Percentiles rank a stretch among this genome's conserved stretches.
phyloP scores from a whole-genome alignment of 2,888 invertebrate genomes.

The Adelphocoris suturalis region DNA sequence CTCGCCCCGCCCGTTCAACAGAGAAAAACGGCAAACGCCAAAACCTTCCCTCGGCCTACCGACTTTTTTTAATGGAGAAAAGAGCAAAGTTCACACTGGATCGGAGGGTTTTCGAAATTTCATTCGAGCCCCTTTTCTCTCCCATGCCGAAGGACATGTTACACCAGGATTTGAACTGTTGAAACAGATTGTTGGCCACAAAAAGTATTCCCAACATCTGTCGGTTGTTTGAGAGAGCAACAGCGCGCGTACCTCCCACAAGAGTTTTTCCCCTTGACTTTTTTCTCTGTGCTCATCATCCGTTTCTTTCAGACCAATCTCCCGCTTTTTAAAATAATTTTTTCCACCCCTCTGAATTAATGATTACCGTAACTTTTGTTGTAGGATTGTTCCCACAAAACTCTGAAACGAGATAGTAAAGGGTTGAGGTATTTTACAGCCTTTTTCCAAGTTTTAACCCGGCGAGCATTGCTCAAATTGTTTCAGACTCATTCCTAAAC shows the following conservation, averaged over 20 bases:
- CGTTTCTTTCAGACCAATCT: constrained; percentile 7
- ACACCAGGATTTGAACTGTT: constrained; percentile 62
- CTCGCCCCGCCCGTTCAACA: neutral
- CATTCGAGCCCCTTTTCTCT: neutral
- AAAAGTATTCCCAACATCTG: constrained; percentile 65
- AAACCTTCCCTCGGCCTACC: neutral
- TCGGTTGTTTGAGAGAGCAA: constrained; percentile 57
- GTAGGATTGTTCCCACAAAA: neutral
- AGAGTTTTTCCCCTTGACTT: constrained; percentile 16
- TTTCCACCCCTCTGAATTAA: constrained; percentile 31
- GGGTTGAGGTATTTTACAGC: constrained; percentile 37
- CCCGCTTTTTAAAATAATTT: neutral
- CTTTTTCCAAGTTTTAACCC: neutral
- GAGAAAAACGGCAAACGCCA: neutral
- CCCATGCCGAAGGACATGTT: constrained; percentile 46
- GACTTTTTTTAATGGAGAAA: neutral
- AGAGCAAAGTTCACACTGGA: constrained; percentile 30
- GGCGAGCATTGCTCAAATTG: neutral
- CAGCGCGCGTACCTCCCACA: constrained; percentile 61
- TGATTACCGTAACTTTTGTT: constrained; percentile 46
- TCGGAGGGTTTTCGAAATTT: constrained; percentile 50
- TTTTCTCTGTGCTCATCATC: constrained; percentile 25
- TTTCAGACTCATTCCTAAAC: neutral
- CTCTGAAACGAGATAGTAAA: neutral
- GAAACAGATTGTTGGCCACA: constrained; percentile 64